Evolutionary conservation across 1,140 invertebrate species (phyloP).

Genomic region (Listronotus oregonensis): DNA sequence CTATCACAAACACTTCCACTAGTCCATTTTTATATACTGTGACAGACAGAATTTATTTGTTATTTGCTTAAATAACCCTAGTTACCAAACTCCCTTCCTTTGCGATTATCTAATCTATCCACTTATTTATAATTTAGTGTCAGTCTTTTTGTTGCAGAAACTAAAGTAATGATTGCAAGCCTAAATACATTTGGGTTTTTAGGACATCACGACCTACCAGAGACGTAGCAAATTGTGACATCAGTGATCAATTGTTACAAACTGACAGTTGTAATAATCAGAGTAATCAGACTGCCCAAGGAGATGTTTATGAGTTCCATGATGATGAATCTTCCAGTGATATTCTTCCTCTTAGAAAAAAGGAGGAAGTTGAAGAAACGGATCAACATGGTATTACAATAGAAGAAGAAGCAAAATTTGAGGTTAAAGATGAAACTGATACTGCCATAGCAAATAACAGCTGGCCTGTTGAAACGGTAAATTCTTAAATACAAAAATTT

Average conservation of each 20-base stretch:
- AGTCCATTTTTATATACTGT: too few species aligned
- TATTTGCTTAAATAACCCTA: too few species aligned
- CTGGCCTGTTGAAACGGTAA: slow-evolving; percentile 17
- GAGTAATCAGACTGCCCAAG: slow-evolving; percentile 34
- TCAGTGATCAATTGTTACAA: not conserved
- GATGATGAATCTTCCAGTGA: slow-evolving; percentile 51
- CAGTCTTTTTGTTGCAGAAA: too few species aligned
- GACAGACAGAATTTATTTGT: too few species aligned
- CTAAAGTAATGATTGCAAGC: too few species aligned
- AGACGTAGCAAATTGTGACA: too few species aligned
- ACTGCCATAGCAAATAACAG: slow-evolving; percentile 19
- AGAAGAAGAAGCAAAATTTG: slow-evolving; percentile 25
- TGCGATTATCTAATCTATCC: too few species aligned
- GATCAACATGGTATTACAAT: slow-evolving; percentile 12
- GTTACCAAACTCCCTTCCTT: too few species aligned
- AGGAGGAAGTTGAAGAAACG: slow-evolving; percentile 21
- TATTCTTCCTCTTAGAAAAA: slow-evolving; percentile 38
- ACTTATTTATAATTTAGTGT: too few species aligned
- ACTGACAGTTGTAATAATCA: slow-evolving; percentile 26
- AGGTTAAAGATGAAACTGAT: slow-evolving; percentile 30
- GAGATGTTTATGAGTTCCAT: slow-evolving; percentile 60
- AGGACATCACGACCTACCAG: not conserved
- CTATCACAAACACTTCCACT: too few species aligned
- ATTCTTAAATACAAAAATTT: too few species aligned
- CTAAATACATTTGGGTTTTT: not conserved